Conservation (phyloP, 2,888 invertebrate genomes). For the Drosophila rellima region DNA sequence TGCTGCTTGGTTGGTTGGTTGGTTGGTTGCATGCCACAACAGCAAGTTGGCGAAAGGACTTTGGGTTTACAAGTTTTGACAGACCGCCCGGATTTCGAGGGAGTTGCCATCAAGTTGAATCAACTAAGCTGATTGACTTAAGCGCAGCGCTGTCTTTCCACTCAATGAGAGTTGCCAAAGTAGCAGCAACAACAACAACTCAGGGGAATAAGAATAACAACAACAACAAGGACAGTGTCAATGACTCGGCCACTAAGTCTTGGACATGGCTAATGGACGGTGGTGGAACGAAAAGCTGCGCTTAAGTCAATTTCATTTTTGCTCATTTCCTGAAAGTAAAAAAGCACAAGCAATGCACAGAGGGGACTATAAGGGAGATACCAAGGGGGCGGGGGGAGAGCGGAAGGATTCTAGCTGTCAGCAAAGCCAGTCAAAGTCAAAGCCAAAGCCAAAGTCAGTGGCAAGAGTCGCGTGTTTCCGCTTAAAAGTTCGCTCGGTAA, state of each 20-base stretch:
- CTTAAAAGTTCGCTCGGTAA: conserved; percentile 65
- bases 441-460: conserved; percentile 16
- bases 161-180: conserved; percentile 56
- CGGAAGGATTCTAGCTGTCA: conserved; percentile 31
- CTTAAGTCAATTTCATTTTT: conserved; percentile 75
- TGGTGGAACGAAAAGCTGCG: conserved; percentile 39
- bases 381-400: background rate
- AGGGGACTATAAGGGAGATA: background rate
- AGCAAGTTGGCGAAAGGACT: conserved; percentile 13
- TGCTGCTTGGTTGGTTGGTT: background rate
- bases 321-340: conserved; percentile 52
- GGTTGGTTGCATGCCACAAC: conserved; percentile 12
- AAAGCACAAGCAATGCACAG: background rate
- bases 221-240: conserved; percentile 54
- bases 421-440: conserved; percentile 13
- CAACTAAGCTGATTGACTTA: conserved; percentile 74
- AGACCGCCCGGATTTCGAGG: conserved; percentile 4
- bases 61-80: conserved; percentile 47
- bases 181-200: conserved; percentile 21
- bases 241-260: conserved; percentile 52
- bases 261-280: conserved; percentile 46
- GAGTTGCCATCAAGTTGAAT: conserved; percentile 14
- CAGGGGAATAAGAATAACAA: conserved; percentile 11
- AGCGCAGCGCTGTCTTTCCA: conserved; percentile 47
- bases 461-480: conserved; percentile 69